Base-by-base conservation (phyloP, 2,113 vertebrate species). In the Danionella cerebrum region DNA sequence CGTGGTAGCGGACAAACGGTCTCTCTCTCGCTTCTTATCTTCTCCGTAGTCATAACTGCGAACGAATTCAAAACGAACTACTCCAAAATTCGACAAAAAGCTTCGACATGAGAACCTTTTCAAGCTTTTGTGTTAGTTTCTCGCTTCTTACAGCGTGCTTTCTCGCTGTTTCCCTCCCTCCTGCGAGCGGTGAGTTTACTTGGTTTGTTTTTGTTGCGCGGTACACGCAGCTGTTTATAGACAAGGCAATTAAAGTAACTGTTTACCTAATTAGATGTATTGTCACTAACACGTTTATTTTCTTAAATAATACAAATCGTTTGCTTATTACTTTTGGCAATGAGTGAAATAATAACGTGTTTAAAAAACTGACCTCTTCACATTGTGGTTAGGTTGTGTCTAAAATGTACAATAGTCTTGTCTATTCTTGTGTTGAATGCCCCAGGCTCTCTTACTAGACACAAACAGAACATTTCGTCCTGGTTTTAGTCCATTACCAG, bases 151-250 rank as follows among this genome's bases (percentile, higher is more conserved):
- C 76, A 2, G 73, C 63, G 10, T 79, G 63, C 7, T 65, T 86
- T 63, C 58, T 86, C 54, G 48, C 75, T 14, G 76, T 35, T 16
- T 44, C 51, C 29, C 4, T 79, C 45, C 65, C 64, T 55, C 50
- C 69, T 3, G 86, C 69, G 57, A 78, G 72, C 45, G 84, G 85
- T 87, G 72, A 84, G 85, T 82, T n/a, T n/a, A n/a, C n/a, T n/a
- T n/a, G n/a, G n/a, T n/a, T n/a, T n/a, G 63, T 14, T 31, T 38
- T 31, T 58, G 19, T 48, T 57, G n/a, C n/a, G n/a, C n/a, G n/a
- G n/a, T n/a, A n/a, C n/a, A n/a, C n/a, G n/a, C n/a, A n/a, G n/a
- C n/a, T n/a, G n/a, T 13, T 47, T 33, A 44, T 48, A 63, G 48
- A 48, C 42, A 64, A 50, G 48, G 31, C 60, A 31, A 33, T n/a